Conservation (phyloP, 2,113 vertebrate genomes). For the Gopherus flavomarginatus region DNA sequence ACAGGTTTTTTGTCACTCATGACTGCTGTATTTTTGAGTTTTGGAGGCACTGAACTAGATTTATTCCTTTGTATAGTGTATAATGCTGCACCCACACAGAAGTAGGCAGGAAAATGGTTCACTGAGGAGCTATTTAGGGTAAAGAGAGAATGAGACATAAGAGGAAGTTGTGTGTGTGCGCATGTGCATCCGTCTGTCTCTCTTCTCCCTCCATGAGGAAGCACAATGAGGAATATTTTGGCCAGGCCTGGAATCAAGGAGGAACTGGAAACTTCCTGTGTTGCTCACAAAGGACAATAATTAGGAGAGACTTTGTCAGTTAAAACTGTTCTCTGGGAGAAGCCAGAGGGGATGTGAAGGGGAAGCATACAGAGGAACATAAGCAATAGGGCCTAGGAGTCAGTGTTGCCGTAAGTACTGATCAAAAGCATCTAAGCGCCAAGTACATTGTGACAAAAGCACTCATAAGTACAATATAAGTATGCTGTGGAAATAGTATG, state of each 20-base stretch:
- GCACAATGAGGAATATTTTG: conserved; percentile 45
- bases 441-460: no score
- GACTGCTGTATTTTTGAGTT: neutral
- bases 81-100: neutral
- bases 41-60: neutral
- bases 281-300: conserved; percentile 25
- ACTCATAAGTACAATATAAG: no score
- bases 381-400: no score
- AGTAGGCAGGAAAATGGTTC: neutral
- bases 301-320: neutral
- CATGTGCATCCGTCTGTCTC: neutral
- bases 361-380: no score
- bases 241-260: neutral
- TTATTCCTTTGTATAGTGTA: neutral
- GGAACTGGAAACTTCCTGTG: conserved; percentile 43
- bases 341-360: no score
- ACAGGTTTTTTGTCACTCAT: neutral
- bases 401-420: no score
- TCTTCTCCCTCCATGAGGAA: conserved; percentile 7
- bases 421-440: no score
- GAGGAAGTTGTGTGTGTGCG: neutral
- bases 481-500: no score
- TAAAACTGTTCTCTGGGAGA: no score
- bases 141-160: neutral
- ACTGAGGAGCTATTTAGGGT: neutral